Evolutionary conservation across 2,888 invertebrate species (phyloP).

Genomic region (Ectobius pallidus): DNA sequence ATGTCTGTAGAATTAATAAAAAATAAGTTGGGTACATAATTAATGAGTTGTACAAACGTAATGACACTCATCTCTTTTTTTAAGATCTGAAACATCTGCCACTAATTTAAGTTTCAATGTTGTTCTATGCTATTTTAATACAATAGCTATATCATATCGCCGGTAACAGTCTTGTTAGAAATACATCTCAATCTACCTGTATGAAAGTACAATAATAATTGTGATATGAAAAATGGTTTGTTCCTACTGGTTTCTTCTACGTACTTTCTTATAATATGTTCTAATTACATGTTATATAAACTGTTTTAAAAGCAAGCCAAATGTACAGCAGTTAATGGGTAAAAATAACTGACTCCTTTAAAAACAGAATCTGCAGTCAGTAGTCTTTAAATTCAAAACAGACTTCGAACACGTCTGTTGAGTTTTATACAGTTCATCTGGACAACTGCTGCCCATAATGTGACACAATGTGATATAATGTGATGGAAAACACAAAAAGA

Average conservation of each 20-base stretch:
- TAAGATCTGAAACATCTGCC: no score
- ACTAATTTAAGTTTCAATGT: no score
- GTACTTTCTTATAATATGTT: not conserved
- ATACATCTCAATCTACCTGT: not conserved
- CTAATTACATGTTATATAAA: not conserved
- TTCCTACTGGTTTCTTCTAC: not conserved
- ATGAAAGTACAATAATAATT: conserved; percentile 1
- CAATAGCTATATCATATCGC: not conserved
- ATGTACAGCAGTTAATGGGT: not conserved
- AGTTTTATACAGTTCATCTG: no score
- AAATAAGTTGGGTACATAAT: no score
- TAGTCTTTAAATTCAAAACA: not conserved
- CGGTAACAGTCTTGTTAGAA: not conserved
- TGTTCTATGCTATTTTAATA: no score
- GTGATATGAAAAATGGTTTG: conserved; percentile 5
- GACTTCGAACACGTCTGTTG: not conserved
- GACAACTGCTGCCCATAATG: no score
- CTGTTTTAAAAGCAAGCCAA: not conserved
- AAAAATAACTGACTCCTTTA: not conserved
- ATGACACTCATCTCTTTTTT: no score
- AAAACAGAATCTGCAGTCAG: not conserved
- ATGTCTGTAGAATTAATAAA: no score
- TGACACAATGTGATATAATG: no score
- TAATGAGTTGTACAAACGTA: no score
- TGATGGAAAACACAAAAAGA: no score